These are phyloP conservation scores for Parambassis ranga DNA, from an alignment of 2,797 vertebrate genomes.

Conservation along the genomic window DNA sequence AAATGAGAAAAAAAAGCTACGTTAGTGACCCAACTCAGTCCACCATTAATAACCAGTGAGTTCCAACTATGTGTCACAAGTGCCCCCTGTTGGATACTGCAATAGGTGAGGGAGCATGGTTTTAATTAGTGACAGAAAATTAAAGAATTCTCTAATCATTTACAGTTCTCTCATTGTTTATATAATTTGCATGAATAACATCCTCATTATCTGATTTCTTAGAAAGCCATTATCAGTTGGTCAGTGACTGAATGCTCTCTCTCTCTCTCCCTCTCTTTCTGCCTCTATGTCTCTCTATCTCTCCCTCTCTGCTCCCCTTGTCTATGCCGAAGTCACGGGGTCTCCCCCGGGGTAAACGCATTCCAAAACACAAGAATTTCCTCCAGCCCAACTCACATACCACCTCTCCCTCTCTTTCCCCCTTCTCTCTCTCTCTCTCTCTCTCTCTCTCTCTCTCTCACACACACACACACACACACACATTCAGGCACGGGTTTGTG, in stretches of 20 bases:
- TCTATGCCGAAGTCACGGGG: slow-evolving; percentile 76
- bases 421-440: not conserved
- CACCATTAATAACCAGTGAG: not conserved
- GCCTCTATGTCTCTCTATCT: not conserved
- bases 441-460: not conserved
- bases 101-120: slow-evolving; percentile 9
- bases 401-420: slow-evolving; percentile 15
- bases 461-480: not conserved
- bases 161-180: no score
- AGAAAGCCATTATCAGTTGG: slow-evolving; percentile 24
- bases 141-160: not conserved
- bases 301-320: slow-evolving; percentile 61
- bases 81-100: slow-evolving; percentile 76
- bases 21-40: no score
- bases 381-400: slow-evolving; percentile 79
- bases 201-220: slow-evolving; percentile 20
- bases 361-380: slow-evolving; percentile 87
- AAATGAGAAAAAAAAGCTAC: no score
- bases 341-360: slow-evolving; percentile 85
- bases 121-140: slow-evolving; percentile 30
- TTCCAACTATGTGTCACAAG: slow-evolving; percentile 52
- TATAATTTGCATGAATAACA: not conserved
- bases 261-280: not conserved
- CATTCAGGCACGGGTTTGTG: not conserved
- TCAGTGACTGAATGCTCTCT: not conserved